These are phyloP conservation scores for Zoanthus sociatus DNA, from an alignment of 92 coral and sea anemone genomes.

Conservation along the genomic window DNA sequence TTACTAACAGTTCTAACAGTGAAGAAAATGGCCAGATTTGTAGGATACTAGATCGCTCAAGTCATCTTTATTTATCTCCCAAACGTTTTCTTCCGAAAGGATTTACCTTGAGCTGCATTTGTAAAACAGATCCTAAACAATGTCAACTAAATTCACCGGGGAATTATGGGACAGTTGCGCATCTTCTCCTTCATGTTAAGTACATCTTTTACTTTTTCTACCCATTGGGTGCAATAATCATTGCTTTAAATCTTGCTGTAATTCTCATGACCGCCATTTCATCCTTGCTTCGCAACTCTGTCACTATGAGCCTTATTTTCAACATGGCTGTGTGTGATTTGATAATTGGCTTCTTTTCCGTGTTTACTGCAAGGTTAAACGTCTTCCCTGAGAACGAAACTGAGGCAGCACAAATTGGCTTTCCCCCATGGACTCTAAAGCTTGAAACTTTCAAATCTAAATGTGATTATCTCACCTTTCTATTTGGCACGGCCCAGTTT, in stretches of 20 bases:
- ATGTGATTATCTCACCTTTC: slow-evolving; percentile 25
- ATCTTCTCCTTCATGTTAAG: not conserved
- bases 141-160: not conserved
- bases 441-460: not conserved
- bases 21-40: slow-evolving; percentile 28
- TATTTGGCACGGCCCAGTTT: slow-evolving; percentile 24
- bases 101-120: slow-evolving; percentile 22
- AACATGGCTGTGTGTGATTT: slow-evolving; percentile 40
- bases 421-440: not conserved
- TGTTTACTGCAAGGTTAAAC: slow-evolving; percentile 26
- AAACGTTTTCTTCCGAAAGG: slow-evolving; percentile 1
- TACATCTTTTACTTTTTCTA: slow-evolving; percentile 6
- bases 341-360: slow-evolving; percentile 10
- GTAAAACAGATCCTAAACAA: not conserved
- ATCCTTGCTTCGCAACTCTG: not conserved
- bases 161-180: not conserved
- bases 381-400: not conserved
- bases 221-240: slow-evolving; percentile 4
- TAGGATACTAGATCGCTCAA: not conserved
- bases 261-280: not conserved
- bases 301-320: slow-evolving; percentile 26
- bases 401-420: not conserved
- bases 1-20: not conserved
- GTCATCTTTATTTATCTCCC: not conserved
- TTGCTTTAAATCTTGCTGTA: slow-evolving; percentile 14